Conservation (phyloP, 2,113 vertebrate genomes). For the Plectropomus leopardus region DNA sequence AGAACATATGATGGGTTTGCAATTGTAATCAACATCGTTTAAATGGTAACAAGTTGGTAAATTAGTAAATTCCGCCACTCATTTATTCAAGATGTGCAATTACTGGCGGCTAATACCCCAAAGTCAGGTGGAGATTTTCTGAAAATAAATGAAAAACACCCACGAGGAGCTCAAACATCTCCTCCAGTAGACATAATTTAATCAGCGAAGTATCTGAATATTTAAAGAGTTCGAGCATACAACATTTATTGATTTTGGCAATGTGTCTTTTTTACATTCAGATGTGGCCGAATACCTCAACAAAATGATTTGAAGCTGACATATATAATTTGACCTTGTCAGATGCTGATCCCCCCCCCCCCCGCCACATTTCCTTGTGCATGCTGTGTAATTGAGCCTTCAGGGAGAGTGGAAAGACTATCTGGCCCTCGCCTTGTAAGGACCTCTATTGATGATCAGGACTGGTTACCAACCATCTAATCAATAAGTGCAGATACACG, state of each 20-base stretch:
- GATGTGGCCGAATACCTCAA: slow-evolving; percentile 48
- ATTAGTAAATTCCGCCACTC: slow-evolving; percentile 51
- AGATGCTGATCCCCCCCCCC: slow-evolving; percentile 46
- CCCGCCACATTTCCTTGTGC: slow-evolving; percentile 43
- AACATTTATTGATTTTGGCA: slow-evolving; percentile 64
- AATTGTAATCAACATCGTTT: slow-evolving; percentile 39
- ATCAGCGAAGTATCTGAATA: slow-evolving; percentile 67
- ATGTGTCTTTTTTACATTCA: slow-evolving; percentile 55
- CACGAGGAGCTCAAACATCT: slow-evolving; percentile 26
- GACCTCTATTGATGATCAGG: slow-evolving; percentile 72
- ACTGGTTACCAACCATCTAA: slow-evolving; percentile 68
- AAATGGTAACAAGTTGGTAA: slow-evolving; percentile 43
- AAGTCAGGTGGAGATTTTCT: slow-evolving; percentile 54
- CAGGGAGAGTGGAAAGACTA: slow-evolving; percentile 64
- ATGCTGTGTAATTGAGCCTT: slow-evolving; percentile 78
- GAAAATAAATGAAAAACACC: slow-evolving; percentile 49
- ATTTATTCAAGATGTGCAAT: slow-evolving; percentile 61
- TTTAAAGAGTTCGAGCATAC: slow-evolving; percentile 57
- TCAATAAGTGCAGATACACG: slow-evolving; percentile 72
- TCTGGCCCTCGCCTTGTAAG: slow-evolving; percentile 63
- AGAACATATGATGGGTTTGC: slow-evolving; percentile 32
- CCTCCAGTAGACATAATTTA: slow-evolving; percentile 57
- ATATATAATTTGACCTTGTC: slow-evolving; percentile 77
- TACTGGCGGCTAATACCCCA: slow-evolving; percentile 43
- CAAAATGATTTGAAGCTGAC: slow-evolving; percentile 61